Conservation (phyloP, 2,113 vertebrate genomes). For the Phoxinus phoxinus region DNA sequence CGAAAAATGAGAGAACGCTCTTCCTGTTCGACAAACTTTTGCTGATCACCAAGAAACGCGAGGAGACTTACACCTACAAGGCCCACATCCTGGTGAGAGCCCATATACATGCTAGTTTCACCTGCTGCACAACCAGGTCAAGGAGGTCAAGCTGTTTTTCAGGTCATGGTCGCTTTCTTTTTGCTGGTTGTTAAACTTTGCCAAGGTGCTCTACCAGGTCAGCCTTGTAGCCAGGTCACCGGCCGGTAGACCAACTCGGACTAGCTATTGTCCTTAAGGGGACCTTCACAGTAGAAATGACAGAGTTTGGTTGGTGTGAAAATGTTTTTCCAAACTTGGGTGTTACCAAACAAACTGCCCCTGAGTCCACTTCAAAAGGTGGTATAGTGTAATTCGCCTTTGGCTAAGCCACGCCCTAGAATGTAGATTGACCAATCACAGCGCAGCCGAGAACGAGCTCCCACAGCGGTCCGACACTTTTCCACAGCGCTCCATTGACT, state of each 20-base stretch:
- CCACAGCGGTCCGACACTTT: too few species aligned
- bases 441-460: too few species aligned
- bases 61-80: conserved; percentile 93
- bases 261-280: too few species aligned
- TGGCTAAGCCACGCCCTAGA: too few species aligned
- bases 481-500: too few species aligned
- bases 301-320: too few species aligned
- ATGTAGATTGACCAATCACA: too few species aligned
- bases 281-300: too few species aligned
- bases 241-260: background rate
- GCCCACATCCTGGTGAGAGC: conserved; percentile 92
- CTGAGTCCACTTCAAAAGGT: too few species aligned
- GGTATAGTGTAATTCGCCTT: too few species aligned
- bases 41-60: conserved; percentile 95
- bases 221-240: background rate
- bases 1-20: conserved; percentile 94
- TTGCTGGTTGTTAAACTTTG: background rate
- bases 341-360: too few species aligned
- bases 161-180: background rate
- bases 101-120: background rate
- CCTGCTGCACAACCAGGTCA: background rate
- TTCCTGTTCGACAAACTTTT: conserved; percentile 96
- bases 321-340: too few species aligned
- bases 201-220: background rate
- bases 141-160: background rate